Evolutionary conservation across 2,797 vertebrate genomes (phyloP), one percentile per base, ranked within the genome.

Genomic region (Hirundo rustica): DNA sequence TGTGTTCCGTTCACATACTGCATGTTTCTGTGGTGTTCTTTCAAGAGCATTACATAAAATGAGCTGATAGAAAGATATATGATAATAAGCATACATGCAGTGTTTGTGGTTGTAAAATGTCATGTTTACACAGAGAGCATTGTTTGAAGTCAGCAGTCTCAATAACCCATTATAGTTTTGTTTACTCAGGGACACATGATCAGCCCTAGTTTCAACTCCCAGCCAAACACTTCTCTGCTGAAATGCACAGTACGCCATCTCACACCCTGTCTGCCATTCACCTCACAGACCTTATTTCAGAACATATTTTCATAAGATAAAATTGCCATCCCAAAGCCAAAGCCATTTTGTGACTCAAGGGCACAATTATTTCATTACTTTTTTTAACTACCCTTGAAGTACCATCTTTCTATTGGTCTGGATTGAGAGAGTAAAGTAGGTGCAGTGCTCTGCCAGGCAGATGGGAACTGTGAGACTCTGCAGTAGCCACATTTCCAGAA

Each of bases 121-220:
- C 92, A 71, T 71, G 76, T 83, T 81, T 76, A 86, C 70, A 93
- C 73, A 84, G 76, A 78, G 44, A 57, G 32, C 50, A 92, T 79
- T 93, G 88, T 95, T 89, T 45, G 82, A 88, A 91, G 79, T 79
- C 91, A 90, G 79, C 80, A 86, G 55, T 79, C 80, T 93, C 95
- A 89, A 82, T 90, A 89, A 92, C 61, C 44, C 60, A 45, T 94
- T 94, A 68, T 22, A 73, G 51, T 73, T 73, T 83, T 84, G 62
- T 91, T 96, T 96, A 93, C 82, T 92, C 66, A 86, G 58, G 82
- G 72, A 51, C 67, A 88, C 64, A 90, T 76, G 89, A 53, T 62
- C 89, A 93, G 45, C 66, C 88, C 19, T 40, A 23, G 42, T 95
- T 93, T 95, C 73, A 53, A 26, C 34, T 92, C 66, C 48, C 54